A percentile compares a stretch with the other conserved stretches of the same genome.
These are phyloP conservation scores for Equus quagga DNA, from an alignment of 2,113 vertebrate species.

Conservation along the genomic window DNA sequence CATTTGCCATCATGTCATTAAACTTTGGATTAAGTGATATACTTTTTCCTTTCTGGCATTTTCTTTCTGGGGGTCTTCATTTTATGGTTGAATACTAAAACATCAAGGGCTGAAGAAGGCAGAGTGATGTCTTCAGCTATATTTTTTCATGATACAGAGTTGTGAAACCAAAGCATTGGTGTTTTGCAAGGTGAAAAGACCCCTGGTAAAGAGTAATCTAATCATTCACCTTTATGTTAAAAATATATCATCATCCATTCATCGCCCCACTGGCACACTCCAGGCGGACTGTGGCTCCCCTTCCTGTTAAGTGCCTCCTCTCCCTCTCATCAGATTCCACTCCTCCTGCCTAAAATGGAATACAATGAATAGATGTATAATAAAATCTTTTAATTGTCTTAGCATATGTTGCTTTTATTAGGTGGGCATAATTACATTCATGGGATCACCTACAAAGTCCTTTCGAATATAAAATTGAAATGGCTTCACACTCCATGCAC, in stretches of 20 bases:
- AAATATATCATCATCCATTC: not conserved
- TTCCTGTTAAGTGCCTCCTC: conserved; percentile 77
- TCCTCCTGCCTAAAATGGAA: conserved; percentile 86
- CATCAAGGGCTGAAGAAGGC: not conserved
- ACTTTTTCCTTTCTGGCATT: not conserved
- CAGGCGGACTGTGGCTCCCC: not conserved
- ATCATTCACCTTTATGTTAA: conserved; percentile 72
- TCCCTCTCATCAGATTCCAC: conserved; percentile 78
- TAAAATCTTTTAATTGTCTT: conserved; percentile 99
- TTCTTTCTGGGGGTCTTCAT: not conserved
- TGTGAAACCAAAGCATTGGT: not conserved
- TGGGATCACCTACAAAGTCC: conserved; percentile 99
- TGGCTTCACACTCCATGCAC: conserved; percentile 99
- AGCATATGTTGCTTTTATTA: conserved; percentile 99
- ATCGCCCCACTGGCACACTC: not conserved
- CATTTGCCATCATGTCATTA: not conserved
- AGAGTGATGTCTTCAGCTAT: not conserved
- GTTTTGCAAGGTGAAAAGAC: conserved; percentile 72
- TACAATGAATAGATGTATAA: conserved; percentile 97
- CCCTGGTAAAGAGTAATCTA: conserved; percentile 71
- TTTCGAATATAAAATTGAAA: conserved; percentile 98
- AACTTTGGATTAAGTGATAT: not conserved
- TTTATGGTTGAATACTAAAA: not conserved
- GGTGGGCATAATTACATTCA: conserved; percentile 99
- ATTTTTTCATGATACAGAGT: not conserved